A percentile compares a stretch with the other conserved stretches of the same genome.
Conservation (phyloP, 2,113 vertebrate species). For the Mellivora capensis region DNA sequence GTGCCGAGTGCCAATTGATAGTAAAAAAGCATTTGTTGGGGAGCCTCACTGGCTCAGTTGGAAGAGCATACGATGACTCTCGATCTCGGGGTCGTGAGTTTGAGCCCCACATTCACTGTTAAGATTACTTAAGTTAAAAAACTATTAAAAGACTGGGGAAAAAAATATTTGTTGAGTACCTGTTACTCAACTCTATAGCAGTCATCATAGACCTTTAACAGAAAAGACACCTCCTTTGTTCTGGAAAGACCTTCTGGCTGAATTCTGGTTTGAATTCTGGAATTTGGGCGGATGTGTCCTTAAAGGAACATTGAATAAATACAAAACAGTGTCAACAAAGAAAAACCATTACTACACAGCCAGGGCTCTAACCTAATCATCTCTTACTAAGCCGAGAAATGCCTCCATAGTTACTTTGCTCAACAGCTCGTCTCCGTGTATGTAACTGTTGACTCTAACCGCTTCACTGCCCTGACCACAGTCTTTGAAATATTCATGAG, state of each 20-base stretch:
- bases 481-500: conserved; percentile 20
- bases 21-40: background rate
- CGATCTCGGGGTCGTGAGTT: background rate
- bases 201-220: background rate
- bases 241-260: background rate
- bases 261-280: background rate
- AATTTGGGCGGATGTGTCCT: background rate
- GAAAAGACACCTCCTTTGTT: background rate
- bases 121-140: background rate
- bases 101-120: background rate
- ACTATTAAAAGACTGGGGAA: background rate
- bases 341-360: background rate
- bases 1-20: background rate
- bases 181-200: background rate
- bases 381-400: background rate
- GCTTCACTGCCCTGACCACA: background rate
- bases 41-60: background rate
- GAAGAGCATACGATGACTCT: background rate
- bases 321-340: background rate
- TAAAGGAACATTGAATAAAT: background rate
- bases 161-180: background rate
- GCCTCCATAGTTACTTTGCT: background rate
- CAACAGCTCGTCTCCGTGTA: background rate
- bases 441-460: background rate
- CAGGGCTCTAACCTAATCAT: background rate